A percentile compares a stretch with the other conserved stretches of the same genome.
phyloP scores from a whole-genome alignment of 2,797 vertebrate genomes.

The Valencia hispanica region DNA sequence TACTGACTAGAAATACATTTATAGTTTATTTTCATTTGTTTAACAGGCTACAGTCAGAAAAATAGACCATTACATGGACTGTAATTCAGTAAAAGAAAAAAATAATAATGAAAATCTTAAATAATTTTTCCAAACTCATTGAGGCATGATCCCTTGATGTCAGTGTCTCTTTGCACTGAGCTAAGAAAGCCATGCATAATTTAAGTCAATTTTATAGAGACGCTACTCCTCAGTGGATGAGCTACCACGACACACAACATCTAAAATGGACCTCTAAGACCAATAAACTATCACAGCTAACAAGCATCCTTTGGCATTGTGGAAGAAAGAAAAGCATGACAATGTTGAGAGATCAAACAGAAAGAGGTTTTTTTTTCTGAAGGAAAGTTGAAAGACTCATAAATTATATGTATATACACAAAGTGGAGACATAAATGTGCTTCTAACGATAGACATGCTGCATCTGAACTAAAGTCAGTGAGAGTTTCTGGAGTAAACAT shows the following conservation, averaged over 20 bases:
- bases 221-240: slow-evolving; percentile 57
- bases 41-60: background rate
- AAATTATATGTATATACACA: slow-evolving; percentile 8
- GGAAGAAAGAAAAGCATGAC: slow-evolving; percentile 50
- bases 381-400: slow-evolving; percentile 43
- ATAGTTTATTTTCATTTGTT: background rate
- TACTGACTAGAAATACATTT: background rate
- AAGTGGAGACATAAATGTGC: slow-evolving; percentile 41
- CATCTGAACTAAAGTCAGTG: slow-evolving; percentile 52
- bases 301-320: slow-evolving; percentile 52
- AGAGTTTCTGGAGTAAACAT: slow-evolving; percentile 60
- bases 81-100: background rate
- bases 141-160: background rate
- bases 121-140: background rate
- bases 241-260: slow-evolving; percentile 36
- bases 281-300: slow-evolving; percentile 64
- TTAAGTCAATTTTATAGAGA: slow-evolving; percentile 54
- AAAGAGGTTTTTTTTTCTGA: slow-evolving; percentile 48
- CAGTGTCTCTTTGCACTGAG: background rate
- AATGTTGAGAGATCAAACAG: slow-evolving; percentile 58
- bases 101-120: background rate
- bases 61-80: background rate
- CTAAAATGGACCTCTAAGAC: slow-evolving; percentile 51
- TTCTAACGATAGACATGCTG: slow-evolving; percentile 49
- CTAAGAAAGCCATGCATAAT: slow-evolving; percentile 55